Base-by-base conservation (phyloP, 2,113 vertebrate genomes). In the Siphamia tubifer region DNA sequence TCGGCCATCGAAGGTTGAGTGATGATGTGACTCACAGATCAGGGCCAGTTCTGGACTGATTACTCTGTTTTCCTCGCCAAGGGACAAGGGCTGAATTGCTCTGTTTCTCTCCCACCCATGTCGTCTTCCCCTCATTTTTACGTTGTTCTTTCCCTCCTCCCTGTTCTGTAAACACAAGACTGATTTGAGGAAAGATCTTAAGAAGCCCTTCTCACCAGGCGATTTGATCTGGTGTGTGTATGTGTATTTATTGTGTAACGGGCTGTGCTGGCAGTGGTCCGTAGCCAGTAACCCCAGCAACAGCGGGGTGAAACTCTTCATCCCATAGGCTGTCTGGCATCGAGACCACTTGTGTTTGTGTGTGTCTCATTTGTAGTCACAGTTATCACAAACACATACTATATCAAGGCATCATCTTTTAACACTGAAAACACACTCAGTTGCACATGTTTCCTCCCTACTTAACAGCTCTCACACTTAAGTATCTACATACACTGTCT, bases 231-330 rank as follows among this genome's bases (percentile, higher is more conserved):
- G 1, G 24, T 49, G 34, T 64, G 43, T 48, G 44, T 34, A 6
- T 51, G 42, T 56, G 8, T 43, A 23, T 60, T 39, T 34, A 52
- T 44, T 49, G 57, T 61, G 53, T 39, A 17, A 19, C 20, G n/a
- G 61, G 57, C 60, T 52, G 38, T 38, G 24, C 52, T 77, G 77
- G 72, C 85, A 60, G 51, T 64, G 67, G 77, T 87, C 72, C 3
- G 58, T 67, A 79, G 69, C 63, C 58, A 72, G 88, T 86, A 89
- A 81, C 90, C 84, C 83, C 73, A 43, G 89, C 81, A 88, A 90
- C 86, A 75, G 70, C 77, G 70, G 56, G 66, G 56, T 82, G 40
- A 68, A 84, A 69, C 42, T 81, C 81, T 78, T 81, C 70, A 86
- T 84, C 83, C 82, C 64, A 76, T 58, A 85, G 85, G 65, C 85